Base-by-base conservation (phyloP, 92 coral and sea anemone genomes). In the Scolanthus callimorphus region DNA sequence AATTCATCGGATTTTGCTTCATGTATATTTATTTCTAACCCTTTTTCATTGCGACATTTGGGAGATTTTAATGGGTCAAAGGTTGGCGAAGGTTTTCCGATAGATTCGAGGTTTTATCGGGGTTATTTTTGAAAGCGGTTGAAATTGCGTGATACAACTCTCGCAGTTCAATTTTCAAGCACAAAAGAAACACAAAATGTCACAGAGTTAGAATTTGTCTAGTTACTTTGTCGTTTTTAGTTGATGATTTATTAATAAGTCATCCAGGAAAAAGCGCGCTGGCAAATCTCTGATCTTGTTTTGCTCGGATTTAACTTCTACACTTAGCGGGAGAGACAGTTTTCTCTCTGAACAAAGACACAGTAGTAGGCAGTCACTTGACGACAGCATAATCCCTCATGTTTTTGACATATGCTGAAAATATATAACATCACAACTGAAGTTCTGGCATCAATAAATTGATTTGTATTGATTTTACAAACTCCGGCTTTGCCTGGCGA, bases 41-140 rank as follows among this genome's bases (percentile, higher is more conserved):
- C 43, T 34, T 34, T 34, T 21, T 6, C 11, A 46, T 4, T 46
- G 17, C 52, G 12, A 46, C 52, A 19, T 20, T 20, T 46, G 52
- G 41, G 52, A 46, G 11, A 46, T 46, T 46, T 20, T 20, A 46
- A 46, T 46, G 52, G 52, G 52, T 46, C 52, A 46, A 46, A 46
- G 52, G 52, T 46, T 46, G 52, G 17, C 4, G 52, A 9, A 46
- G n/a, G n/a, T n/a, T n/a, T n/a, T n/a, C n/a, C n/a, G n/a, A n/a
- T n/a, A n/a, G n/a, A n/a, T n/a, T n/a, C n/a, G n/a, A n/a, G n/a
- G n/a, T n/a, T n/a, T n/a, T n/a, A n/a, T n/a, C n/a, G n/a, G n/a
- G 52, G 8, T 9, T 10, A 10, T 46, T 46, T 46, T 46, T 11
- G 22, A 4, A 9, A 19, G 4, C 11, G 23, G 11, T 46, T 46